Percentiles rank a stretch among this genome's conserved stretches.
Evolutionary conservation across 92 coral and sea anemone species (phyloP).

Genomic region (Epizoanthus rinbou): DNA sequence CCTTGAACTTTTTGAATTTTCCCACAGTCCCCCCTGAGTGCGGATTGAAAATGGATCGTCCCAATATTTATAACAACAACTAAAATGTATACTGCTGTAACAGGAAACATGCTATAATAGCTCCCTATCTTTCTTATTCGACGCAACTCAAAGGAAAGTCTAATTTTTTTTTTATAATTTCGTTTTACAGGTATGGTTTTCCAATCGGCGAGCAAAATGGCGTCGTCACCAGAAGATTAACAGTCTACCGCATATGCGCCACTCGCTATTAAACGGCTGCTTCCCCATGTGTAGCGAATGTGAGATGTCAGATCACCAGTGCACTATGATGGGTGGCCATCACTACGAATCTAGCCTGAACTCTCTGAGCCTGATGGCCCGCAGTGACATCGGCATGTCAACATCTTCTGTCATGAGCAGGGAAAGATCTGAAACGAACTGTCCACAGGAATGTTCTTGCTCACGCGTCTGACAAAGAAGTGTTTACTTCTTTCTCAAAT

Average conservation of each 20-base stretch:
- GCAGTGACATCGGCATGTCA: constrained; percentile 37
- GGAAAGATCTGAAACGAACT: constrained; percentile 46
- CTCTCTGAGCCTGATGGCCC: constrained; percentile 70
- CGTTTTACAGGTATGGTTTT: constrained; percentile 94
- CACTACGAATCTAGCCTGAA: constrained; percentile 71
- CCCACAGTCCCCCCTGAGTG: too few species aligned
- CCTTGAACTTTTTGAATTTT: too few species aligned
- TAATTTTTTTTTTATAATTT: neutral
- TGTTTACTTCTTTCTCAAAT: neutral
- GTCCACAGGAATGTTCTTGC: constrained; percentile 82
- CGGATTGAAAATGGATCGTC: too few species aligned
- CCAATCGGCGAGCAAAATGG: constrained; percentile 99
- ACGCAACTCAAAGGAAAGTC: too few species aligned
- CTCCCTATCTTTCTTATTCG: too few species aligned
- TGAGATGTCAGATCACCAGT: constrained; percentile 87
- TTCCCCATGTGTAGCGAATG: constrained; percentile 96
- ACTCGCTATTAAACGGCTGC: constrained; percentile 86
- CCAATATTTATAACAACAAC: too few species aligned
- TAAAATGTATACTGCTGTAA: too few species aligned
- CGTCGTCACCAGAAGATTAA: constrained; percentile 96
- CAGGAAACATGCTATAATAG: too few species aligned
- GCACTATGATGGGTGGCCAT: constrained; percentile 71
- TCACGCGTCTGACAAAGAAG: constrained; percentile 60
- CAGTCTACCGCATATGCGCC: constrained; percentile 91
- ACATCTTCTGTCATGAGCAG: constrained; percentile 24